Evolutionary conservation across 2,113 vertebrate species (phyloP).

Genomic region (Indicator indicator): DNA sequence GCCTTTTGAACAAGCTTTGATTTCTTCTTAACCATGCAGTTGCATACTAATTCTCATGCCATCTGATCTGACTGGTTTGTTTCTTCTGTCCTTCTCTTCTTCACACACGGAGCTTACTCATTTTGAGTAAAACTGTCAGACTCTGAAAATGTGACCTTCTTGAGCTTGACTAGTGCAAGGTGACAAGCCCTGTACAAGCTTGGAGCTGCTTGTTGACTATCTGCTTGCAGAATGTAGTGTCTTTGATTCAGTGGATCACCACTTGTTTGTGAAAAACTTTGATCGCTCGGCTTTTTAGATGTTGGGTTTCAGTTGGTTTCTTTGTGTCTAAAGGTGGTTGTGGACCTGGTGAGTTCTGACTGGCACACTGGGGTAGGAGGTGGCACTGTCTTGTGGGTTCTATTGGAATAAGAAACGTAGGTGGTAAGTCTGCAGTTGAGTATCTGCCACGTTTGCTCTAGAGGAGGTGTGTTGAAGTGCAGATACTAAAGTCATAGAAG

Average conservation of each 20-base stretch:
- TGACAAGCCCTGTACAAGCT: not conserved
- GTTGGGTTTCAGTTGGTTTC: not conserved
- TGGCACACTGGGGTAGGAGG: fast-evolving
- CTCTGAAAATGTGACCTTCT: not conserved
- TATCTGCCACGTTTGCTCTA: not conserved
- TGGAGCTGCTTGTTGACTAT: not conserved
- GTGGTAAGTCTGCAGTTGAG: not conserved
- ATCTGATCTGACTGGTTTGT: not conserved
- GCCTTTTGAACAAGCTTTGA: not conserved
- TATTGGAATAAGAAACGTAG: not conserved
- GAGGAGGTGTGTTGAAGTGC: not conserved
- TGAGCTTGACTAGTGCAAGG: not conserved
- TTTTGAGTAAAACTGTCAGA: not conserved
- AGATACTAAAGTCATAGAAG: not conserved
- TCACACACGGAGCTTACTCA: fast-evolving
- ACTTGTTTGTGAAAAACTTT: not conserved
- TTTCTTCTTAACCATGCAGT: not conserved
- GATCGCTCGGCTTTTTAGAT: not conserved
- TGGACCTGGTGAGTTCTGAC: not conserved
- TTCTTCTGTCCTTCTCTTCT: not conserved
- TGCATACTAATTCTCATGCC: not conserved
- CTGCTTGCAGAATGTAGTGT: not conserved
- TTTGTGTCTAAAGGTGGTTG: fast-evolving
- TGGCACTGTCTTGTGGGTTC: not conserved
- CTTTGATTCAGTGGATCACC: not conserved